A percentile compares a stretch with the other conserved stretches of the same genome.
phyloP scores from a whole-genome alignment of 2,113 vertebrate species.

The Dicrurus megarhynchus region DNA sequence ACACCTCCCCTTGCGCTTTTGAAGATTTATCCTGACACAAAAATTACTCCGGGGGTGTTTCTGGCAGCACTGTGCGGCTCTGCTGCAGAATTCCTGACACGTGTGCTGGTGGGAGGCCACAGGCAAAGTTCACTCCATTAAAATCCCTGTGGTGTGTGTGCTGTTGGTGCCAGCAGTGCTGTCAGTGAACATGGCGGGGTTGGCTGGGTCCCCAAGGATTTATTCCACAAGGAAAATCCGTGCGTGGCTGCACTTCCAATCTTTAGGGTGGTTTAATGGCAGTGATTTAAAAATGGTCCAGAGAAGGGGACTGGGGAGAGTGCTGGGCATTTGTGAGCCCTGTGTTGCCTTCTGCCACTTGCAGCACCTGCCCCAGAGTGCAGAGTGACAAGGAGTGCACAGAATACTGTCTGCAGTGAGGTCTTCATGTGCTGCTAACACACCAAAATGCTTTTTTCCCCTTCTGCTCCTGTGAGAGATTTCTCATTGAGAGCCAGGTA shows the following conservation, averaged over 20 bases:
- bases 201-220: not conserved
- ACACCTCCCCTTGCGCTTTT: fast-evolving
- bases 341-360: not conserved
- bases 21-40: not conserved
- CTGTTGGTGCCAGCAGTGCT: not conserved
- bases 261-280: not conserved
- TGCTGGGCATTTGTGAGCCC: conserved; percentile 4
- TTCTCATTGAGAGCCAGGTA: not conserved
- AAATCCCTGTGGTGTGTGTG: not conserved
- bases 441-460: not conserved
- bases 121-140: not conserved
- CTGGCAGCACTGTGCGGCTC: not conserved
- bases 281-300: not conserved
- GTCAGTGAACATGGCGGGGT: not conserved
- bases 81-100: not conserved
- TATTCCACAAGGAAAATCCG: not conserved
- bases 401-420: not conserved
- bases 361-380: not conserved
- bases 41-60: not conserved
- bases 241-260: not conserved
- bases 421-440: not conserved
- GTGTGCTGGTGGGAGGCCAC: not conserved
- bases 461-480: not conserved
- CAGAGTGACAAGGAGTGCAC: not conserved
- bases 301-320: not conserved